phyloP scores from a whole-genome alignment of 1,140 invertebrate genomes.

The Drepana arcuata region DNA sequence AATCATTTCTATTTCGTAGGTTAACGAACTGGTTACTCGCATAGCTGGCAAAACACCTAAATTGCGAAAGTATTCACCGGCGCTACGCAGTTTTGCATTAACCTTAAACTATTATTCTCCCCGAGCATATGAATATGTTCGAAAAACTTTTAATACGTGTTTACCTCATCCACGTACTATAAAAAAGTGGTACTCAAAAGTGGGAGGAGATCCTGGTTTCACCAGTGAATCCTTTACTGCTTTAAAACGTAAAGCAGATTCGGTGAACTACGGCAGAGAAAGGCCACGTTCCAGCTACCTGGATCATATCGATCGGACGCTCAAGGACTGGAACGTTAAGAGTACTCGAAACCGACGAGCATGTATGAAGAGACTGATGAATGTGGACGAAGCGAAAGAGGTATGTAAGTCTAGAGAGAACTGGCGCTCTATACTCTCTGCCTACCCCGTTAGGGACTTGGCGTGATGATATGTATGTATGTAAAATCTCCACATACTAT shows the following conservation, averaged over 20 bases:
- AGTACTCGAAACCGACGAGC: no score
- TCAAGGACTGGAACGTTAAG: no score
- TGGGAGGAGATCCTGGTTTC: constrained; percentile 18
- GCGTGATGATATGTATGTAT: no score
- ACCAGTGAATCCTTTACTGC: constrained; percentile 15
- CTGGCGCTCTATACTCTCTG: no score
- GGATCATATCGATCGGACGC: no score
- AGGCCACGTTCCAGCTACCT: no score
- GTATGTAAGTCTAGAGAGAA: no score
- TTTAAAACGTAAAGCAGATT: constrained; percentile 8
- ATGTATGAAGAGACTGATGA: no score
- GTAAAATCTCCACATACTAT: no score
- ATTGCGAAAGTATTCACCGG: constrained; percentile 2
- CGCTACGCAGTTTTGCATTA: constrained; percentile 14
- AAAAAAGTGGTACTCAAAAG: constrained; percentile 26
- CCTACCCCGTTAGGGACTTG: no score
- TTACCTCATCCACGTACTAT: constrained; percentile 26
- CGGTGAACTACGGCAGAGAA: no score
- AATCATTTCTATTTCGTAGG: not conserved
- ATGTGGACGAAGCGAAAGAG: no score
- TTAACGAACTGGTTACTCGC: constrained; percentile 1
- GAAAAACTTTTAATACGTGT: constrained; percentile 20
- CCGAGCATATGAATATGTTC: constrained; percentile 22
- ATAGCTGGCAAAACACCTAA: constrained; percentile 10
- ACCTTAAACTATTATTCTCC: constrained; percentile 33